Conservation (phyloP, 2,113 vertebrate species). For the Oriolus oriolus region DNA sequence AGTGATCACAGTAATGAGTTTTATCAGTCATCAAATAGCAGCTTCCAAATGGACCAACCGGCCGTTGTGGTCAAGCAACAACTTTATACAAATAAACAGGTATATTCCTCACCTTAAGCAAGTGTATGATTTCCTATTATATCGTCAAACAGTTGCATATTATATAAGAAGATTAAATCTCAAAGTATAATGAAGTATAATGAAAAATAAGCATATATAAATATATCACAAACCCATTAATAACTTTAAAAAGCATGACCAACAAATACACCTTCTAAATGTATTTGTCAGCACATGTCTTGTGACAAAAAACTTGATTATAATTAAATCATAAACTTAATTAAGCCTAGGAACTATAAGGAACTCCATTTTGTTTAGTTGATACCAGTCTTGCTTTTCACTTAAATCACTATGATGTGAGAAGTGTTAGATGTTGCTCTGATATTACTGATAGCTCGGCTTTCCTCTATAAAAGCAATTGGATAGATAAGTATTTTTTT, state of each 20-base stretch:
- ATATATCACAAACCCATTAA: not conserved
- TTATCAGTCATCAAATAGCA: not conserved
- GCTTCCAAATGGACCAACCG: not conserved
- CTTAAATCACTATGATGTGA: not conserved
- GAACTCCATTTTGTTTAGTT: not conserved
- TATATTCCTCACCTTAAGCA: not conserved
- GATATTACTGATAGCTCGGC: not conserved
- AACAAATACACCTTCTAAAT: not conserved
- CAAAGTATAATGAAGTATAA: not conserved
- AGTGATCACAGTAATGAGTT: not conserved
- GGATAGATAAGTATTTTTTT: not conserved
- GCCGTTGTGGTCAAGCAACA: not conserved
- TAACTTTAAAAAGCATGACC: not conserved
- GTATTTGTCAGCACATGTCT: not conserved
- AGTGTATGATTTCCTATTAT: not conserved
- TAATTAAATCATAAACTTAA: not conserved
- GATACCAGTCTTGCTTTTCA: not conserved
- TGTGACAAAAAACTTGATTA: not conserved
- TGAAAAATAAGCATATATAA: not conserved
- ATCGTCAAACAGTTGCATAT: not conserved
- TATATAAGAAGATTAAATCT: not conserved
- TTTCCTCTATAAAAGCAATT: not conserved
- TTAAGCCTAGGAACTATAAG: not conserved
- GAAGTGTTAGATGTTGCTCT: not conserved
- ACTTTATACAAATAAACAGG: not conserved